Percentiles rank a stretch among this genome's conserved stretches.
Conservation (phyloP, 2,113 vertebrate genomes). For the Aleadryas rufinucha region DNA sequence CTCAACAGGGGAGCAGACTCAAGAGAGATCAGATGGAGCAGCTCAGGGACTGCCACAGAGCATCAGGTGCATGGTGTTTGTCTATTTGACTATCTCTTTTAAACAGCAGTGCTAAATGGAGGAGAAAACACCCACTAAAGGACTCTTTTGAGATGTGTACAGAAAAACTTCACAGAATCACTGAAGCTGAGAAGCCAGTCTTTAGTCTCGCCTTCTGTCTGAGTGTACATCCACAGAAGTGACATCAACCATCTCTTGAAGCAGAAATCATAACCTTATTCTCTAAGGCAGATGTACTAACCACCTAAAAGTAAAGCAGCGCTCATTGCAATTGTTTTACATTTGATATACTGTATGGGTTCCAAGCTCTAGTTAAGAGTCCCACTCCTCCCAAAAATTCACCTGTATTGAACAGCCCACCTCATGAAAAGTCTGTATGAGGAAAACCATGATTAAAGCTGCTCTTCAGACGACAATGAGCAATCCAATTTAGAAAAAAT, state of each 20-base stretch:
- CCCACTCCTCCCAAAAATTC: neutral
- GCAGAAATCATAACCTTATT: neutral
- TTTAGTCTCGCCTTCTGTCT: neutral
- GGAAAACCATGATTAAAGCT: neutral
- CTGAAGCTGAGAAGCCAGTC: neutral
- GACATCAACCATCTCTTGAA: neutral
- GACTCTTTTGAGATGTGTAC: neutral
- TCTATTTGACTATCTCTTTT: neutral
- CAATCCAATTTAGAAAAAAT: neutral
- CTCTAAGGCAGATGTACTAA: neutral
- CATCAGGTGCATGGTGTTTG: neutral
- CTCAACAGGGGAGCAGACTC: neutral
- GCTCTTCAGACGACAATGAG: neutral
- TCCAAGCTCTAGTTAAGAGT: neutral
- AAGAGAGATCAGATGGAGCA: neutral
- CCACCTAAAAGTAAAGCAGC: neutral
- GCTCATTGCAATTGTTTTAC: fast-evolving
- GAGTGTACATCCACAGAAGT: neutral
- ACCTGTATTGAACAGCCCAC: neutral
- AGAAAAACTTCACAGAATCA: neutral
- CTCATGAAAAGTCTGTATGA: neutral
- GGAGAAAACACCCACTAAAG: neutral
- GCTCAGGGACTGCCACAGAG: neutral
- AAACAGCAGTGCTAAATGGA: neutral
- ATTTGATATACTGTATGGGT: neutral